Evolutionary conservation across 2,888 invertebrate genomes (phyloP).

Genomic region (Galeopsomyia nigrocyanea): DNA sequence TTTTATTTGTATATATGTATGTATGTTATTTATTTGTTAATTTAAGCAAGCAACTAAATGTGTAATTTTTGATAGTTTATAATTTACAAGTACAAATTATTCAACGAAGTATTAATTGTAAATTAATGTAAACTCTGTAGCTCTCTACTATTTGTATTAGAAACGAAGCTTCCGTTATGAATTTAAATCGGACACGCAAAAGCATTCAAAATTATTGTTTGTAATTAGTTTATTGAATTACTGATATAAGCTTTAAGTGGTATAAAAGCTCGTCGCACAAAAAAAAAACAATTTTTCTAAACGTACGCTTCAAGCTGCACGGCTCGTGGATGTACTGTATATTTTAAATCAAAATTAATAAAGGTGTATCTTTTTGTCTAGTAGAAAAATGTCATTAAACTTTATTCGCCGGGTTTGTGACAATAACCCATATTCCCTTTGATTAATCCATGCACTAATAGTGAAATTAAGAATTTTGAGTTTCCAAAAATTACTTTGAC

Average conservation of each 20-base stretch:
- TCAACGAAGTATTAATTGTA: constrained; percentile 32
- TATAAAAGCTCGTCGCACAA: constrained; percentile 36
- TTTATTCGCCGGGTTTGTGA: no score
- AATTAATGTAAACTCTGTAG: constrained; percentile 16
- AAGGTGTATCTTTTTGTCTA: constrained; percentile 40
- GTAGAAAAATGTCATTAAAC: neutral
- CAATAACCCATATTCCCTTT: no score
- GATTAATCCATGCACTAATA: no score
- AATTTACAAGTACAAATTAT: constrained; percentile 14
- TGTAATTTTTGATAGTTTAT: constrained; percentile 26
- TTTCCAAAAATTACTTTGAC: no score
- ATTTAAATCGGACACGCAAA: neutral
- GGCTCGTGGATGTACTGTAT: constrained; percentile 36
- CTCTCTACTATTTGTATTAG: constrained; percentile 12
- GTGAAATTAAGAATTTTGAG: no score
- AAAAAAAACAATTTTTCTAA: constrained; percentile 38
- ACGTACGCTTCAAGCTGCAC: constrained; percentile 32
- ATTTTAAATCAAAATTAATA: constrained; percentile 38
- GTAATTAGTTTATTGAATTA: neutral
- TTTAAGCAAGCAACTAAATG: neutral
- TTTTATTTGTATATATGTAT: constrained; percentile 46
- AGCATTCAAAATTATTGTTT: neutral
- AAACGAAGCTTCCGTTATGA: constrained; percentile 6
- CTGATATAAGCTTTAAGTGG: constrained; percentile 21
- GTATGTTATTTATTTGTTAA: constrained; percentile 30